Conservation (phyloP, 1,140 invertebrate genomes). For the Lepidurus packardi region DNA sequence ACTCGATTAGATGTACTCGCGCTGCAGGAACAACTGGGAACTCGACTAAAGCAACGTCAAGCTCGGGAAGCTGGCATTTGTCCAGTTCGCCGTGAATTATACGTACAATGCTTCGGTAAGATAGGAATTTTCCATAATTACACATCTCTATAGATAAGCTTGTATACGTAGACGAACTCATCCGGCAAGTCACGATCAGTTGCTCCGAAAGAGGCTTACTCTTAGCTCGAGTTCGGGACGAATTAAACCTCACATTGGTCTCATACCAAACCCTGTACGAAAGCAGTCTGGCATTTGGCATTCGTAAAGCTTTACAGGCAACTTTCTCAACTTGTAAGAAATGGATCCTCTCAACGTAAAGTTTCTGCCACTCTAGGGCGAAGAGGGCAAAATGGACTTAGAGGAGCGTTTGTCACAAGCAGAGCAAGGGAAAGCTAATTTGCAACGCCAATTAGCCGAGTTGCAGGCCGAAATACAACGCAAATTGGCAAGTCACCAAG, state of each 20-base stretch:
- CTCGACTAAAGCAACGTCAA: constrained; percentile 79
- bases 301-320: constrained; percentile 91
- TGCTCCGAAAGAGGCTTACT: constrained; percentile 94
- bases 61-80: constrained; percentile 96
- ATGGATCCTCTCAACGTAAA: not conserved
- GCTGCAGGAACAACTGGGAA: constrained; percentile 90
- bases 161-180: constrained; percentile 69
- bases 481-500: constrained; percentile 60
- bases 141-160: not conserved
- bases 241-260: constrained; percentile 91
- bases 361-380: constrained; percentile 44
- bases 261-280: constrained; percentile 93
- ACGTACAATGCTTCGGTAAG: constrained; percentile 92
- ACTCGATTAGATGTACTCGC: constrained; percentile 91
- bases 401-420: constrained; percentile 69
- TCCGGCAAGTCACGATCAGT: constrained; percentile 92
- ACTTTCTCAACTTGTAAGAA: constrained; percentile 1
- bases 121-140: constrained; percentile 43
- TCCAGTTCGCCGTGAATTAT: constrained; percentile 85
- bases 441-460: constrained; percentile 28
- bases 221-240: constrained; percentile 84
- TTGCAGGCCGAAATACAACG: constrained; percentile 31
- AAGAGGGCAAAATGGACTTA: constrained; percentile 65
- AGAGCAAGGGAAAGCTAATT: constrained; percentile 64
- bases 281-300: constrained; percentile 94